phyloP scores from a whole-genome alignment of 2,797 vertebrate species.

The Knipowitschia caucasica region DNA sequence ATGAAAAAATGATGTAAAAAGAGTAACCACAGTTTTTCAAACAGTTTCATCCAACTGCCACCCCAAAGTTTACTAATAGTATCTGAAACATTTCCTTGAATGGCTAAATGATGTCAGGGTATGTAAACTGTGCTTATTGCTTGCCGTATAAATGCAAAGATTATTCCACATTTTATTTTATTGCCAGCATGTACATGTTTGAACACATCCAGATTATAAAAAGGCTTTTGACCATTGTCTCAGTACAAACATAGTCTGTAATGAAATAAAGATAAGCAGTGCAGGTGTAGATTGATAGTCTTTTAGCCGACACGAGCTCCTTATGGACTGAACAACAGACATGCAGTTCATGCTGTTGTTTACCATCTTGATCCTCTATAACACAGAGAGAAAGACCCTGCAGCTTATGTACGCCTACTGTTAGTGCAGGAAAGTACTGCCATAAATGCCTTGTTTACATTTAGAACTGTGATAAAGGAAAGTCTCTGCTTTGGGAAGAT shows the following conservation, averaged over 20 bases:
- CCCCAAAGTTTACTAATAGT: too few relatives aligned
- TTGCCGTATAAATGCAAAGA: background rate
- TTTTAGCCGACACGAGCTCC: background rate
- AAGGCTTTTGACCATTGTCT: background rate
- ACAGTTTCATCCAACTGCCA: too few relatives aligned
- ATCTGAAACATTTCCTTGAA: too few relatives aligned
- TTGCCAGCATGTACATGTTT: background rate
- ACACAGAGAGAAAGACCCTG: constrained; percentile 32
- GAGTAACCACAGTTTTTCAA: too few relatives aligned
- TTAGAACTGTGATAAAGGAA: background rate
- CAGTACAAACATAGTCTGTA: background rate
- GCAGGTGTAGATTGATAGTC: background rate
- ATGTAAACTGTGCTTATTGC: too few relatives aligned
- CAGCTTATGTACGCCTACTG: constrained; percentile 20
- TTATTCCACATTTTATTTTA: background rate
- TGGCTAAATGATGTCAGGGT: too few relatives aligned
- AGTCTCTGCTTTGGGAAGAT: background rate
- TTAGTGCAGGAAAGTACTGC: constrained; percentile 32
- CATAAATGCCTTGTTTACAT: constrained; percentile 33
- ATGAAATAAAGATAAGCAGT: constrained; percentile 12
- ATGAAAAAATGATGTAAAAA: too few relatives aligned
- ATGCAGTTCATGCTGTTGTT: constrained; percentile 13
- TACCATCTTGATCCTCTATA: constrained; percentile 27
- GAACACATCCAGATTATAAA: background rate
- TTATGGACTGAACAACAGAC: background rate